These are phyloP conservation scores for Paramisgurnus dabryanus DNA, from an alignment of 2,113 vertebrate genomes.

Conservation along the genomic window DNA sequence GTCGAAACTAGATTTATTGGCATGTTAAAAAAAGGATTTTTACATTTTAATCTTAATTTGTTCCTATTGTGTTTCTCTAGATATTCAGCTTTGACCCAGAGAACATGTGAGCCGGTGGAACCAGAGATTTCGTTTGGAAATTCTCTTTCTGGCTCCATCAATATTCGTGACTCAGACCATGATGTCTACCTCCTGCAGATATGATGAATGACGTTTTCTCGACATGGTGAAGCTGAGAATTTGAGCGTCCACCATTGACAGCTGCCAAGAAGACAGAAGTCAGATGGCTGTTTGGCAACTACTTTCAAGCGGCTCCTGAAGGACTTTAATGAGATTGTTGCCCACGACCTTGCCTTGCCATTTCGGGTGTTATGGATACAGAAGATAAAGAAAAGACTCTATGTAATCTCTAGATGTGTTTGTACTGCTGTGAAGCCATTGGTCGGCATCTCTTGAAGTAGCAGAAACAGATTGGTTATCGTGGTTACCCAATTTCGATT, in stretches of 20 bases:
- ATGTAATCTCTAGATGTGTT: background rate
- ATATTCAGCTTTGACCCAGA: slow-evolving; percentile 19
- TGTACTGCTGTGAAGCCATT: slow-evolving; percentile 11
- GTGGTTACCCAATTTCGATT: background rate
- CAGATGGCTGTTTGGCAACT: slow-evolving; percentile 12
- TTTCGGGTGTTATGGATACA: slow-evolving; percentile 3
- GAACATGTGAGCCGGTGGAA: background rate
- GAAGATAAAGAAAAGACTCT: background rate
- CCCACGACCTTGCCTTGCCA: slow-evolving; percentile 25
- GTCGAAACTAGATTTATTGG: background rate
- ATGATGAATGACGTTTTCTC: slow-evolving; percentile 16
- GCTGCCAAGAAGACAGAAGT: background rate
- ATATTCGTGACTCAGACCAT: slow-evolving; percentile 10
- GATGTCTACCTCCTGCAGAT: slow-evolving; percentile 10
- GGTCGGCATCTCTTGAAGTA: slow-evolving; percentile 10
- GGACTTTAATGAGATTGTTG: slow-evolving; percentile 11
- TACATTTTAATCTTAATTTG: background rate
- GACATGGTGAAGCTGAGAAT: slow-evolving; percentile 19
- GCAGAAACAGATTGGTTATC: background rate
- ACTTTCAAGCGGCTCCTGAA: background rate
- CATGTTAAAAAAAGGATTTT: background rate
- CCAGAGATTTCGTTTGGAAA: background rate
- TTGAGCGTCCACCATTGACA: background rate
- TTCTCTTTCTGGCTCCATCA: slow-evolving; percentile 5
- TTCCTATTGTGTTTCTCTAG: slow-evolving; percentile 1